Conservation (phyloP, 37 sponge, comb jelly and placozoan species). For the Mnemiopsis leidyi region DNA sequence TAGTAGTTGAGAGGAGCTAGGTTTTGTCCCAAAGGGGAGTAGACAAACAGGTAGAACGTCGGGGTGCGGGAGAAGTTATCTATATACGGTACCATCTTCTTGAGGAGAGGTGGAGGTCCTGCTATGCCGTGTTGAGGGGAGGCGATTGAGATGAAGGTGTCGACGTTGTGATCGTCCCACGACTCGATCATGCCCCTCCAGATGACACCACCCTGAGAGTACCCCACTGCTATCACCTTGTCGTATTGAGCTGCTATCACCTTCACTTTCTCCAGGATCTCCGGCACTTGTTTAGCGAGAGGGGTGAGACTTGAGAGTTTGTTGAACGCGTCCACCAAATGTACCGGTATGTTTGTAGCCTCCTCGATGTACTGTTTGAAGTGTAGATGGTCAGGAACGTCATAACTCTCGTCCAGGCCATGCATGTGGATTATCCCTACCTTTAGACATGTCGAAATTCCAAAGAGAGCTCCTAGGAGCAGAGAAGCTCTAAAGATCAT, state of each 20-base stretch:
- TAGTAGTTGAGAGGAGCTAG: slow-evolving; percentile 2
- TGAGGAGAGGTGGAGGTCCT: not conserved
- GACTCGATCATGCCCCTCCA: not conserved
- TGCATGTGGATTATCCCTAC: not conserved
- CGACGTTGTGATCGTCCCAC: slow-evolving; percentile 5
- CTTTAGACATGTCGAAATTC: not conserved
- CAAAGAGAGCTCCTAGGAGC: not conserved
- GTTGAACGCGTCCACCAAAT: not conserved
- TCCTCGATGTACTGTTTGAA: not conserved
- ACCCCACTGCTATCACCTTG: not conserved
- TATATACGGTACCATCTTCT: not conserved
- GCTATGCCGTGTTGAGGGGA: not conserved
- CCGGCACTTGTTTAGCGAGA: not conserved
- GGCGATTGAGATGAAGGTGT: slow-evolving; percentile 10
- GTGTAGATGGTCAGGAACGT: not conserved
- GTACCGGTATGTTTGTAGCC: not conserved
- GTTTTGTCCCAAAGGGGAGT: not conserved
- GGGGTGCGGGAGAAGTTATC: not conserved
- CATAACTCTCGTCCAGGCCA: not conserved
- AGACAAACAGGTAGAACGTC: not conserved
- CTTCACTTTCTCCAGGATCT: not conserved
- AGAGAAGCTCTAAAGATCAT: not conserved
- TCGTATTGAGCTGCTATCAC: not conserved
- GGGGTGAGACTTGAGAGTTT: not conserved
- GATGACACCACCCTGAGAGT: not conserved